Evolutionary conservation across 1,140 invertebrate genomes (phyloP).

Genomic region (Hylaeus volcanicus): DNA sequence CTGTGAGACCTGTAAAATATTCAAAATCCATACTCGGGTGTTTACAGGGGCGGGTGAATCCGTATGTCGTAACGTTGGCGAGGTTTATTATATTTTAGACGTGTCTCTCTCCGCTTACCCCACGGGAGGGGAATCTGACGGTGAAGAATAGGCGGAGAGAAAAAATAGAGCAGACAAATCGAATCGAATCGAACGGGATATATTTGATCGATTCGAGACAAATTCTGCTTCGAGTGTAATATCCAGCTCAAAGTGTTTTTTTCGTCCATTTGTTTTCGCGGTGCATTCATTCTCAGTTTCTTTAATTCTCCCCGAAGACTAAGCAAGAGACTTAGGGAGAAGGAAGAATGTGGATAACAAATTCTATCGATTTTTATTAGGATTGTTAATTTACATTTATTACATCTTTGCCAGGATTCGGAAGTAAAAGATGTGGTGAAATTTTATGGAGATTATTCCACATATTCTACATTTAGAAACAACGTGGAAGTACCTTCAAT

Average conservation of each 20-base stretch:
- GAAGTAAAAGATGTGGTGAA: too few relatives aligned
- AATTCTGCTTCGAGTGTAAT: slow-evolving; percentile 17
- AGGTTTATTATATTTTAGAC: slow-evolving; percentile 66
- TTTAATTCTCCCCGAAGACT: not conserved
- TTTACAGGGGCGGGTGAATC: slow-evolving; percentile 58
- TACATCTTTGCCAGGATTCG: too few relatives aligned
- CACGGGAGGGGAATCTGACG: slow-evolving; percentile 39
- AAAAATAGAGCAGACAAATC: slow-evolving; percentile 12
- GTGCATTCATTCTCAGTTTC: not conserved
- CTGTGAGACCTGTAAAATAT: slow-evolving; percentile 54
- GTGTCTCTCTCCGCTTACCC: slow-evolving; percentile 46
- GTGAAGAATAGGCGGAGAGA: not conserved
- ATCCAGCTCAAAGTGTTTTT: slow-evolving; percentile 4
- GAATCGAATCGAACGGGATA: slow-evolving; percentile 36
- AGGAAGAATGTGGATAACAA: not conserved
- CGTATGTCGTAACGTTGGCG: slow-evolving; percentile 47
- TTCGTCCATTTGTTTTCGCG: not conserved
- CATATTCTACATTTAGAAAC: too few relatives aligned
- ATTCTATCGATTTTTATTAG: too few relatives aligned
- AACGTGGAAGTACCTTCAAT: too few relatives aligned
- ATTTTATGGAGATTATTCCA: too few relatives aligned
- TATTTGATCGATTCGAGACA: slow-evolving; percentile 26
- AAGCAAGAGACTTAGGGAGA: not conserved
- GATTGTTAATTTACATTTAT: too few relatives aligned
- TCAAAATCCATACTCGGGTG: slow-evolving; percentile 65